phyloP scores from a whole-genome alignment of 2,113 vertebrate species.

The Raphicerus campestris region DNA sequence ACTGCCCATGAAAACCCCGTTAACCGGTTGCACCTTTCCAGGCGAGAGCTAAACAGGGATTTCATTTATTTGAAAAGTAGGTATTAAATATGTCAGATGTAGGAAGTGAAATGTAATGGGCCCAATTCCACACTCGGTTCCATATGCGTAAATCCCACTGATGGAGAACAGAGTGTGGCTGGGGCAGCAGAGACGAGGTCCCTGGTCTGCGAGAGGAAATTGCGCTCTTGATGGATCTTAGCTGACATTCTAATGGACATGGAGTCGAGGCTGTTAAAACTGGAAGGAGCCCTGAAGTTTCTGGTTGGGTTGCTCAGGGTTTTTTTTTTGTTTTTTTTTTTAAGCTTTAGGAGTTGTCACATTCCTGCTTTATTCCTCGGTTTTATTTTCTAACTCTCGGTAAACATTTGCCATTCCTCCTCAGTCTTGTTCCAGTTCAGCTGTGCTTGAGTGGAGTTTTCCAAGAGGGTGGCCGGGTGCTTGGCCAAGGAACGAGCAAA shows the following conservation, averaged over 20 bases:
- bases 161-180: conserved; percentile 59
- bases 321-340: background rate
- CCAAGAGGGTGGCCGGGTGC: background rate
- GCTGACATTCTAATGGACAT: conserved; percentile 53
- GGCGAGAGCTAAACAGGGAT: conserved; percentile 35
- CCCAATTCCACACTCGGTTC: conserved; percentile 68
- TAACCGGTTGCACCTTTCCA: background rate
- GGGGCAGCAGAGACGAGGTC: background rate
- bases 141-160: conserved; percentile 72
- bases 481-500: background rate
- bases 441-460: background rate
- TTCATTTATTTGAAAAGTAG: conserved; percentile 68
- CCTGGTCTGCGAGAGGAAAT: conserved; percentile 40
- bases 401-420: background rate
- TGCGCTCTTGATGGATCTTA: conserved; percentile 35
- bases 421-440: background rate
- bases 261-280: background rate
- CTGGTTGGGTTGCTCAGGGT: background rate
- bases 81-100: conserved; percentile 73
- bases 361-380: background rate
- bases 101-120: conserved; percentile 72
- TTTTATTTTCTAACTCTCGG: background rate
- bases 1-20: background rate
- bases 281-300: background rate
- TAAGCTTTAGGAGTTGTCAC: background rate